Evolutionary conservation across 2,113 vertebrate genomes (phyloP).

Genomic region (Pelmatolapia mariae): DNA sequence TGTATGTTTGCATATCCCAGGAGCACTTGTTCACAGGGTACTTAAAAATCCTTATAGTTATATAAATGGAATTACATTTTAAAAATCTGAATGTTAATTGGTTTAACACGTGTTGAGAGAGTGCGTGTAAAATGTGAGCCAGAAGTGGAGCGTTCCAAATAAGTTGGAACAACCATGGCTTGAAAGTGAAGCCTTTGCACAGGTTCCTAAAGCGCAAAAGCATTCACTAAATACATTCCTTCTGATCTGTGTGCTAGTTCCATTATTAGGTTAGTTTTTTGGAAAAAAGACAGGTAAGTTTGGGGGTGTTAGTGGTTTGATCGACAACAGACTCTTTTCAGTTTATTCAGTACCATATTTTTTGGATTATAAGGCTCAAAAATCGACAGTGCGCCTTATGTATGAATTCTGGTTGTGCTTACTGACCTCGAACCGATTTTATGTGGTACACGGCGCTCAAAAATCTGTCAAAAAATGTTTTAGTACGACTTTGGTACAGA

Average conservation of each 20-base stretch:
- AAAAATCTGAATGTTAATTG: background rate
- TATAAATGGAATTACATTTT: background rate
- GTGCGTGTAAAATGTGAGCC: background rate
- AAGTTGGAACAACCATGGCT: background rate
- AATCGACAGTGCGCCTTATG: background rate
- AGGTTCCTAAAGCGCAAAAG: background rate
- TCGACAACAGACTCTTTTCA: background rate
- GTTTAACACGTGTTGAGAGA: background rate
- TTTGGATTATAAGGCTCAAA: background rate
- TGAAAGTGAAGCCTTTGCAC: background rate
- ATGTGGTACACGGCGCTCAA: rapidly evolving
- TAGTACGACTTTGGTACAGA: background rate
- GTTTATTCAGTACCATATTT: background rate
- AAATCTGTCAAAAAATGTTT: background rate
- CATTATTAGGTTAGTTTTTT: background rate
- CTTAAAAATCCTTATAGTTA: background rate
- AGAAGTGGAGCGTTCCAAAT: background rate
- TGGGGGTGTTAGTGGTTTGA: background rate
- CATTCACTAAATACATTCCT: background rate
- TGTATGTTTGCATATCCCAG: background rate
- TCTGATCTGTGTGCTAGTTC: background rate
- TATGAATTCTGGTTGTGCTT: background rate
- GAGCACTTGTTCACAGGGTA: background rate
- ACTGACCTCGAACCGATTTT: background rate
- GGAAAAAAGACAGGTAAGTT: background rate